phyloP scores from a whole-genome alignment of 2,888 invertebrate species.

The Athripsodes cinereus region DNA sequence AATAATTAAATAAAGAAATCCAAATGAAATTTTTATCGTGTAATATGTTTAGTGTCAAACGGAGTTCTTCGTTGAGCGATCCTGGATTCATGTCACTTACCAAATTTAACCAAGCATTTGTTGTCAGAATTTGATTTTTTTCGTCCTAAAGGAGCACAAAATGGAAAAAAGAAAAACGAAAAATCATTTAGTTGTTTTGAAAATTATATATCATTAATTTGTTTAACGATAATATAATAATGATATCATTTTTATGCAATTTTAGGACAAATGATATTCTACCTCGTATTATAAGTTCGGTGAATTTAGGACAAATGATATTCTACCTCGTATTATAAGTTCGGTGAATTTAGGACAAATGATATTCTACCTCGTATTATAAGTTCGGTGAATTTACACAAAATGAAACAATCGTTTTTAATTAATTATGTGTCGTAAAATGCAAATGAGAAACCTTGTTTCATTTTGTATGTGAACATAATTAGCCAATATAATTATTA shows the following conservation, averaged over 20 bases:
- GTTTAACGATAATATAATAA: no score
- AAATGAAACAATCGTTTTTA: no score
- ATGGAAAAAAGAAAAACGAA: slow-evolving; percentile 39
- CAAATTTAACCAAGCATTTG: slow-evolving; percentile 97
- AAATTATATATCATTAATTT: background rate
- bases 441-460: no score
- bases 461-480: no score
- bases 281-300: no score
- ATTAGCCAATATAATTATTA: no score
- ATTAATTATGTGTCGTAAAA: no score
- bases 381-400: no score
- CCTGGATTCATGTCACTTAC: slow-evolving; percentile 65
- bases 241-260: background rate
- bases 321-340: no score
- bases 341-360: background rate
- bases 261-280: background rate
- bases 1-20: no score
- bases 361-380: no score
- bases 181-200: slow-evolving; percentile 17
- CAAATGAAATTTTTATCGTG: no score
- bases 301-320: background rate
- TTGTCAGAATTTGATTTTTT: slow-evolving; percentile 98
- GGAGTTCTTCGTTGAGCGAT: slow-evolving; percentile 5
- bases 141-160: slow-evolving; percentile 85
- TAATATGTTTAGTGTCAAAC: background rate